phyloP scores from a whole-genome alignment of 2,888 invertebrate species.

The Fissipunctia ypsillon region DNA sequence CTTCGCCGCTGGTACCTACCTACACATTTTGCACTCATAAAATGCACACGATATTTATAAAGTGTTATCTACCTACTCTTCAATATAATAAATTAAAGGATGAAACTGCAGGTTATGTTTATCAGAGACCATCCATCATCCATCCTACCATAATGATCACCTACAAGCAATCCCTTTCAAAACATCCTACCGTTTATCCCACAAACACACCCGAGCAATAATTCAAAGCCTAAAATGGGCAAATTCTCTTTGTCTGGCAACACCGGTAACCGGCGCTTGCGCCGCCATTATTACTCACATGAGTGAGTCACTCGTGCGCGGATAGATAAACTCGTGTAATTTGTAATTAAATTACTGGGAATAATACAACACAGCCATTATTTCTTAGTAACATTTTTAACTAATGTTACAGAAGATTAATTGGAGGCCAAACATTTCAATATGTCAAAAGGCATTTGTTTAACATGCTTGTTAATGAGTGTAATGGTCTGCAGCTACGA shows the following conservation, averaged over 20 bases:
- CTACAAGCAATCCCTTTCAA: slow-evolving; percentile 45
- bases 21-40: not conserved
- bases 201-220: slow-evolving; percentile 61
- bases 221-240: slow-evolving; percentile 65
- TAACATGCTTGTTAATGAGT: slow-evolving; percentile 52
- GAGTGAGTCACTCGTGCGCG: slow-evolving; percentile 82
- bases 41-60: not conserved
- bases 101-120: not conserved
- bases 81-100: not conserved
- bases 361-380: slow-evolving; percentile 76
- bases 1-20: too few species aligned
- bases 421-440: slow-evolving; percentile 43
- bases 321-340: slow-evolving; percentile 74
- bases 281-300: slow-evolving; percentile 77
- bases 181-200: slow-evolving; percentile 50
- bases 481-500: slow-evolving; percentile 26
- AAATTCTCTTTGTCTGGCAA: slow-evolving; percentile 60
- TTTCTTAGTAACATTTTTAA: slow-evolving; percentile 71
- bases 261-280: slow-evolving; percentile 59
- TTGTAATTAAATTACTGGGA: slow-evolving; percentile 84
- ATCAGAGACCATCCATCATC: slow-evolving; percentile 17
- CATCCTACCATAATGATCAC: slow-evolving; percentile 29
- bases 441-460: slow-evolving; percentile 43
- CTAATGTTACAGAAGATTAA: slow-evolving; percentile 48
- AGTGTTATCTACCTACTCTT: not conserved